Conservation (phyloP, 2,888 invertebrate genomes). For the Drosophila atroscutellata region DNA sequence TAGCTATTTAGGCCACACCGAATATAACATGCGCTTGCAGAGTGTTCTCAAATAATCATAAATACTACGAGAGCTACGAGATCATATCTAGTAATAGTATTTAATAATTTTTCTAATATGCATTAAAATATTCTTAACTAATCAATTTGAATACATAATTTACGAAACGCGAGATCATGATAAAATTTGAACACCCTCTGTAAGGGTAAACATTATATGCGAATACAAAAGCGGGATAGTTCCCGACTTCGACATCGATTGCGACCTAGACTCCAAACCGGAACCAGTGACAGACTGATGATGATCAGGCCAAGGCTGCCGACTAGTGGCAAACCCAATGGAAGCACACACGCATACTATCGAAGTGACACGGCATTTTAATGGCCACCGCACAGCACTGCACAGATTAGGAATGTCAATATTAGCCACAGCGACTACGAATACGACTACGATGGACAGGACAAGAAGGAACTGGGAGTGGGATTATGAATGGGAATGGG, state of each 20-base stretch:
- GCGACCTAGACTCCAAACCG: background rate
- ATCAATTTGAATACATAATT: background rate
- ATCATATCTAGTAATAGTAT: background rate
- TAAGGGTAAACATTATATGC: constrained; percentile 1
- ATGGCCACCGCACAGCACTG: constrained; percentile 65
- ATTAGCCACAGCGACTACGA: constrained; percentile 58
- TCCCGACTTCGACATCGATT: background rate
- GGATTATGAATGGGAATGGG: background rate
- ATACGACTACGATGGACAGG: constrained; percentile 20
- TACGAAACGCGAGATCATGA: background rate
- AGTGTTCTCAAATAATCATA: background rate
- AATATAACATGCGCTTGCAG: background rate
- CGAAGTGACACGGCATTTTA: constrained; percentile 79
- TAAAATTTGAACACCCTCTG: too few relatives aligned
- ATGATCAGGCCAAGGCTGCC: constrained; percentile 44
- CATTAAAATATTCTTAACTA: background rate
- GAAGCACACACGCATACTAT: constrained; percentile 74
- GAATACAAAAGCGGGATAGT: constrained; percentile 37
- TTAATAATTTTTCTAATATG: background rate
- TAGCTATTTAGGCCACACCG: constrained; percentile 1
- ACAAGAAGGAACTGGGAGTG: background rate
- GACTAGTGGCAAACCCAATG: constrained; percentile 61
- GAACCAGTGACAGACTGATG: constrained; percentile 7
- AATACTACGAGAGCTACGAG: background rate
- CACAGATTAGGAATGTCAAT: constrained; percentile 79